Conservation (phyloP, 2,797 vertebrate species). For the Netta rufina region DNA sequence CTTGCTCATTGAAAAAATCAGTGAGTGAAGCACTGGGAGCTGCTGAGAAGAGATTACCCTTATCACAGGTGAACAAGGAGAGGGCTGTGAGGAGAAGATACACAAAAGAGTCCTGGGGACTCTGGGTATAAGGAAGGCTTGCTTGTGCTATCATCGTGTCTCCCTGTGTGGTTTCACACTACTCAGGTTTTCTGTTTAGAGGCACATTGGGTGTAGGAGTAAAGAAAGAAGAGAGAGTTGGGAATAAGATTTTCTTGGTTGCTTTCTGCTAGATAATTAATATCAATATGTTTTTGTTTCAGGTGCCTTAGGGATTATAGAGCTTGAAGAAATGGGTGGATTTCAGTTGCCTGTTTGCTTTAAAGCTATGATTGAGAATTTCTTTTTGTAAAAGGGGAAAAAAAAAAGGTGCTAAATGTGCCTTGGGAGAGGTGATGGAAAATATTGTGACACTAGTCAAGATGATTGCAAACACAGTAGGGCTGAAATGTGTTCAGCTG, state of each 20-base stretch:
- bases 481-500: conserved; percentile 60
- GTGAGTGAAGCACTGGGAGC: conserved; percentile 34
- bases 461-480: conserved; percentile 69
- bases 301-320: conserved; percentile 51
- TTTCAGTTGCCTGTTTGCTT: conserved; percentile 64
- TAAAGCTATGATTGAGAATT: conserved; percentile 66
- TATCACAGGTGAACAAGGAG: conserved; percentile 62
- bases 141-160: neutral
- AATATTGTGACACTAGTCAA: conserved; percentile 80
- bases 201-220: neutral
- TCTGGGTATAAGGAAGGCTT: conserved; percentile 30
- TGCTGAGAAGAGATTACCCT: conserved; percentile 61
- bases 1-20: conserved; percentile 50
- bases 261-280: conserved; percentile 61
- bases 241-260: conserved; percentile 42
- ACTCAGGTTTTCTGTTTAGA: neutral
- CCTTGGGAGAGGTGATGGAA: conserved; percentile 66
- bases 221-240: neutral
- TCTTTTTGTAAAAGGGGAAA: conserved; percentile 52
- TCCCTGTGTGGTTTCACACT: neutral
- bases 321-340: conserved; percentile 56
- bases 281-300: conserved; percentile 54
- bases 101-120: conserved; percentile 22
- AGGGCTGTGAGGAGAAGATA: conserved; percentile 54
- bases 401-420: conserved; percentile 71